Base-by-base conservation (phyloP, 1,140 invertebrate genomes). In the Heterodera carotae region DNA sequence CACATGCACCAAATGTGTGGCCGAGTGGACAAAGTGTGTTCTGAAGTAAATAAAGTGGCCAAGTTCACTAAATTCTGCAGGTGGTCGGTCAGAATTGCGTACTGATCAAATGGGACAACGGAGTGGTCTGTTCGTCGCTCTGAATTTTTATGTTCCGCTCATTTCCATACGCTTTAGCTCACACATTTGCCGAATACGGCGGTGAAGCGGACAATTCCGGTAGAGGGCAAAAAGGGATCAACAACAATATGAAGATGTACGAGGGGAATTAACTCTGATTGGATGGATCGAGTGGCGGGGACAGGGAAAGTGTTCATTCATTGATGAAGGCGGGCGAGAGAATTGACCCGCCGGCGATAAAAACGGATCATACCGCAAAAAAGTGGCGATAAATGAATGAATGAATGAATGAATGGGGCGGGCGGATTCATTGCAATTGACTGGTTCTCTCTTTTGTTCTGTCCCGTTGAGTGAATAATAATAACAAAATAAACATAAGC, bases 1-100 rank as follows among this genome's bases (percentile, higher is more conserved):
- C 72, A 74, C 39, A 74, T 74, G 72, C 33, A 39, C 8, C 72
- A 74, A 36, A 74, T 74, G 72, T 74, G 72, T 34, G 72, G 72
- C 59, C 10, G 33, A 2, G 72, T 74, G 27, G 72, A 74, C 36
- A 74, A 74, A 31, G 72, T 74, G 62, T 6, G 62, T 29, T 66
- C 6, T 7, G 29, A 18, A 18, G n/a, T 8, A 53, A 53, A n/a
- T n/a, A n/a, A n/a, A n/a, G n/a, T n/a, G n/a, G n/a, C n/a, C n/a
- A n/a, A n/a, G n/a, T n/a, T n/a, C n/a, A n/a, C n/a, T n/a, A n/a
- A n/a, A n/a, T 70, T 43, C 2, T n/a, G 18, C 31, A 71, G 69
- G 5, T 71, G 59, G 8, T 71, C 48, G 69, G 69, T 7, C 69
- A 43, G 33, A 71, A 48, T 43, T 71, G 69, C n/a, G 69, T 71